A percentile compares a stretch with the other conserved stretches of the same genome.
These are phyloP conservation scores for Holothuria scabra DNA, from an alignment of 53 echinoderm and acorn worm species.

Conservation along the genomic window DNA sequence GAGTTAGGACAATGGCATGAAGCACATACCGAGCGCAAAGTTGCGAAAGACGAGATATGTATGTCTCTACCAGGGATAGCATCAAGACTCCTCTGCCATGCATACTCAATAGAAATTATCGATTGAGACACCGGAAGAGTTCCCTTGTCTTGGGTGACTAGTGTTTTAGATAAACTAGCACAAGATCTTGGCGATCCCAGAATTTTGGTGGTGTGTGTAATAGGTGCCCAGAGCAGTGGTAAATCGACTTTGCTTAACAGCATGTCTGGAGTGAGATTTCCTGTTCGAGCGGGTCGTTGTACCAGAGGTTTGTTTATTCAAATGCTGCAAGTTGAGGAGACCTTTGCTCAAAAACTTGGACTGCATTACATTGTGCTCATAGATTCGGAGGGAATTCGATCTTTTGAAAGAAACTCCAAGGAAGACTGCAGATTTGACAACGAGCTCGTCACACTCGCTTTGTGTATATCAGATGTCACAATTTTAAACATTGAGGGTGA, in stretches of 20 bases:
- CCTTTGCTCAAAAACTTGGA: neutral
- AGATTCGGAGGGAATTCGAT: constrained; percentile 23
- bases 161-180: constrained; percentile 3
- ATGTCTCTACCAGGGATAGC: constrained; percentile 3
- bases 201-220: neutral
- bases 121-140: constrained; percentile 29
- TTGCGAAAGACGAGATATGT: neutral
- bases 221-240: constrained; percentile 33
- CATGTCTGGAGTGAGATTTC: constrained; percentile 29
- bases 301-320: constrained; percentile 16
- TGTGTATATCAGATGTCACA: constrained; percentile 11
- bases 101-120: constrained; percentile 13
- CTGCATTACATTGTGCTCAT: neutral
- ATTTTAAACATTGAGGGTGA: constrained; percentile 28
- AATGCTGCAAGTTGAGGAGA: neutral
- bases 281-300: constrained; percentile 27
- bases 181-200: neutral
- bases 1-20: constrained; percentile 32
- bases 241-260: constrained; percentile 34
- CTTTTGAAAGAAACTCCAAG: constrained; percentile 2
- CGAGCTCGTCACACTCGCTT: neutral
- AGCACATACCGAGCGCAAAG: neutral
- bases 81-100: neutral
- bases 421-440: constrained; percentile 19
- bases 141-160: constrained; percentile 23